Base-by-base conservation (phyloP, 2,113 vertebrate species). In the Tenrec ecaudatus region DNA sequence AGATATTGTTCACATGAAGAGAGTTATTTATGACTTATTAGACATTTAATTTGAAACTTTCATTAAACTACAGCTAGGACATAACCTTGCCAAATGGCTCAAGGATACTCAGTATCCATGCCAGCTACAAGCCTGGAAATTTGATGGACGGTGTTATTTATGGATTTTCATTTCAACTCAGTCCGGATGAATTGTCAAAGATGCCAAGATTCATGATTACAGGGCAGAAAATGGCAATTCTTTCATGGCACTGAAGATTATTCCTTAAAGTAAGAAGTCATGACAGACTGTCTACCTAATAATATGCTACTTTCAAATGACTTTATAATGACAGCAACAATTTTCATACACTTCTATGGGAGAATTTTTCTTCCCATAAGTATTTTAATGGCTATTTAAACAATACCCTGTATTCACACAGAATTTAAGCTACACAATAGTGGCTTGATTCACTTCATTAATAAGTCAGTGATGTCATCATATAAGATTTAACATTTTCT, bases 401-500 rank as follows among this genome's bases (percentile, higher is more conserved):
- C 79, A 94, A 66, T 64, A 73, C 36, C 81, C 38, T 60, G 78
- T 93, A 93, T 88, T 91, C 82, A 91, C 93, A 95, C 9, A 93
- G 75, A 96, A 95, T 81, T 87, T 88, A 93, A 96, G 93, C 27
- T 57, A 77, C 23, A 82, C 31, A 53, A 57, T 91, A 89, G 95
- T 95, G 92, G 76, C 66, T 90, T 95, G 93, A 94, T 95, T 86
- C 94, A 93, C 90, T 95, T 95, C 94, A 96, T 95, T 95, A 97
- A 82, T 76, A 94, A 92, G 82, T 94, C 93, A 92, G 86, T 93
- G 69, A 75, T 64, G 58, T 84, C 76, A 94, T 94, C 86, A 96
- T 93, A 85, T 82, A 27, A n/a, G 79, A 96, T 91, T 96, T 96
- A 96, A 95, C 94, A 25, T 22, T 89, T 95, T 96, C 60, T 95